Conservation (phyloP, 2,888 invertebrate species). For the Drosophila diplacantha region DNA sequence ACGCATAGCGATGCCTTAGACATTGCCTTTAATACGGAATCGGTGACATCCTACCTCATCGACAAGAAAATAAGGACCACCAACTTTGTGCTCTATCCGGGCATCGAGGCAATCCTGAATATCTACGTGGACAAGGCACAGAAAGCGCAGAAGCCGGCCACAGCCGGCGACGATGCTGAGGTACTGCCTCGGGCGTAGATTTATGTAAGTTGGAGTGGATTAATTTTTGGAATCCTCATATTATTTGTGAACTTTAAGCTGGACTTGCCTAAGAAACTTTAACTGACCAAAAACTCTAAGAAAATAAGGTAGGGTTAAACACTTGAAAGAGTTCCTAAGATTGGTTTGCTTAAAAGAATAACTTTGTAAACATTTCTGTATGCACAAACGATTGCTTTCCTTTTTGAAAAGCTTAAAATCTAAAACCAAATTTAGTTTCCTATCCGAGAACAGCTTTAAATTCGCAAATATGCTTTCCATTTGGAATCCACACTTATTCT, state of each 20-base stretch:
- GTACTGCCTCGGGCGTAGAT: constrained; percentile 15
- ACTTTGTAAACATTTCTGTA: background rate
- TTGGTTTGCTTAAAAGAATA: background rate
- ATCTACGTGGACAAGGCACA: constrained; percentile 73
- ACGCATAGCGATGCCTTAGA: constrained; percentile 80
- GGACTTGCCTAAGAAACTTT: too few species aligned
- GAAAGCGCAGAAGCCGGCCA: constrained; percentile 53
- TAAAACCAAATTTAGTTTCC: background rate
- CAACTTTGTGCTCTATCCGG: constrained; percentile 76
- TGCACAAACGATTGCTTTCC: background rate
- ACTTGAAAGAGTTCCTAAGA: background rate
- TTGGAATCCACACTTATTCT: background rate
- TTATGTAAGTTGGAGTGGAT: background rate
- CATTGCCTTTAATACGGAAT: constrained; percentile 78
- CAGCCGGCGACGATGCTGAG: constrained; percentile 29
- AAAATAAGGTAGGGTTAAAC: background rate
- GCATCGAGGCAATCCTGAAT: constrained; percentile 77
- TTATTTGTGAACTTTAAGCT: background rate
- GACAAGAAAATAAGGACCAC: constrained; percentile 75
- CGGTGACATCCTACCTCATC: constrained; percentile 74
- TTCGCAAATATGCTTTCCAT: background rate
- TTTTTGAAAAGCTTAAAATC: background rate
- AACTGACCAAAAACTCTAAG: background rate
- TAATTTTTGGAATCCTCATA: background rate
- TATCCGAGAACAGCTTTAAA: background rate